These are phyloP conservation scores for Microtus richardsoni DNA, from an alignment of 2,113 vertebrate genomes.

Conservation along the genomic window DNA sequence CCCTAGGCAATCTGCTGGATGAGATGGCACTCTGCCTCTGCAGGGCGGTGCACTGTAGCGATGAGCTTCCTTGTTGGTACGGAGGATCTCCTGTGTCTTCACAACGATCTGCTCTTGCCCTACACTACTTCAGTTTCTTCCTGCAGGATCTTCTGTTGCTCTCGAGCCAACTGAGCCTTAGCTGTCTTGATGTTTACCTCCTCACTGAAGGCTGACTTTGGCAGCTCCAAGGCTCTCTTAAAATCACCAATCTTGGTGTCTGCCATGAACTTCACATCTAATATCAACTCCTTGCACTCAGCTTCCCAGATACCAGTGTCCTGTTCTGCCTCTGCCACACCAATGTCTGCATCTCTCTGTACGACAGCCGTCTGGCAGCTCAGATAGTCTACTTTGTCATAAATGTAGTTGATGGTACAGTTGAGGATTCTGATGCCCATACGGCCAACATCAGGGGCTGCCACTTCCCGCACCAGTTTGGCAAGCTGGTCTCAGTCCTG, in stretches of 20 bases:
- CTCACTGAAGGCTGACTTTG: constrained; percentile 96
- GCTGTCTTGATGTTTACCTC: constrained; percentile 99
- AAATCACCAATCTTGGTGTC: constrained; percentile 98
- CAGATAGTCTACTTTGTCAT: constrained; percentile 98
- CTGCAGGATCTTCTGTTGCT: constrained; percentile 98
- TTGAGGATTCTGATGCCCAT: constrained; percentile 99
- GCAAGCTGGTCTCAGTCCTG: constrained; percentile 98
- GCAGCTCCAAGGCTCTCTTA: constrained; percentile 95
- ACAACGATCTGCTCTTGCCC: constrained; percentile 95
- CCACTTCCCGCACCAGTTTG: constrained; percentile 95
- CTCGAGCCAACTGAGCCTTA: constrained; percentile 95
- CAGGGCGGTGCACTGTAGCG: constrained; percentile 92
- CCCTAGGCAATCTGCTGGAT: constrained; percentile 97
- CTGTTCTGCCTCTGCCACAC: constrained; percentile 96
- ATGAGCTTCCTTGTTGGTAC: constrained; percentile 95
- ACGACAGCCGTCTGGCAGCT: constrained; percentile 97
- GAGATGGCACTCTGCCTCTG: constrained; percentile 95
- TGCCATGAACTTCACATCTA: constrained; percentile 95
- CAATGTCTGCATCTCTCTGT: constrained; percentile 96
- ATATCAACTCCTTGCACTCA: constrained; percentile 96
- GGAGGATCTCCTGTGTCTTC: constrained; percentile 94
- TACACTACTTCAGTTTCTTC: constrained; percentile 98
- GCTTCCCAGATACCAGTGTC: constrained; percentile 98
- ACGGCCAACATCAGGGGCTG: constrained; percentile 95
- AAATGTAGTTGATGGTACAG: constrained; percentile 99